Evolutionary conservation across 2,888 invertebrate genomes (phyloP), one percentile per base, ranked within the genome.

Genomic region (Sinopyrophorus schimmeli): DNA sequence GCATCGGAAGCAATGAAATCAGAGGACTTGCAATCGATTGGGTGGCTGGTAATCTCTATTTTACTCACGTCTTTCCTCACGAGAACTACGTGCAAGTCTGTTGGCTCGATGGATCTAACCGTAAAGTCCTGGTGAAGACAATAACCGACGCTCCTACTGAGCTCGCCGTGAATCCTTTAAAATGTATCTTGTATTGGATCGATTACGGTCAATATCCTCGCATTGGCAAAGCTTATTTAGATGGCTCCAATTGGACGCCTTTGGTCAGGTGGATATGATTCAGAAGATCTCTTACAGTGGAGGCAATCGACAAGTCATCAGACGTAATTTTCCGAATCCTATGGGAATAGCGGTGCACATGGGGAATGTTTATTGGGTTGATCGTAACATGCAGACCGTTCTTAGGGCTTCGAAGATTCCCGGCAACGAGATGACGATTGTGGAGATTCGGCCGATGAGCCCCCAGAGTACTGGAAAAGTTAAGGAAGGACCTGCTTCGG

Each of bases 41-140:
- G 98, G 84, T 98, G 3, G 92, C 96, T 12, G 94, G 92, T 10
- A 97, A 99, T 69, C 74, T 99, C 41, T 99, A 99, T 72, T 98
- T 98, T 69, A 93, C 95, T 0, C 98, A 96, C 68, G 93, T 94
- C 0, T 95, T 95, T 70, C 93, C 95, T 0, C 95, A 95, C 65
- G 93, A 96, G 67, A 96, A 96, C 61, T 96, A 92, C 68, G 86
- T 99, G 0, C 98, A 99, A 74, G 94, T 96, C 20, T 88, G 88
- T 60, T 88, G 92, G 82, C 75, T 97, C 23, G 93, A 97, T 67
- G 97, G 97, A 0, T 85, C 83, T 1, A 84, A 93, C 63, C 80
- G 98, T 18, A 92, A 95, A 71, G 90, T 98, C 1, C 74, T 99
- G 1, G 83, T 92, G 0, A 92, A 92, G 68, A 93, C 92, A 0